Conservation (phyloP, 1,140 invertebrate genomes). For the Drosophila kohkoa region DNA sequence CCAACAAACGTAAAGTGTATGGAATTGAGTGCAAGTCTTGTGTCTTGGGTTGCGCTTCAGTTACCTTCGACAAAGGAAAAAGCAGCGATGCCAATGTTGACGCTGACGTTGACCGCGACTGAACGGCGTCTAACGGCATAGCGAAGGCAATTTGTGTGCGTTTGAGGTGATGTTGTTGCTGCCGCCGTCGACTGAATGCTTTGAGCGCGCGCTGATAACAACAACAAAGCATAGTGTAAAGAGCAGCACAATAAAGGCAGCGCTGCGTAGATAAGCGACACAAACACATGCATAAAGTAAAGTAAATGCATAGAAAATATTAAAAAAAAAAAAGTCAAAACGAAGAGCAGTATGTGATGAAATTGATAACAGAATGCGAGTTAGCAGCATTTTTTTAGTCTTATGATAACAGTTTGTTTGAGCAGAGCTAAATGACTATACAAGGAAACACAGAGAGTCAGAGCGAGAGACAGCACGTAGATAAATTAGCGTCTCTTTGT, state of each 20-base stretch:
- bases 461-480: not conserved
- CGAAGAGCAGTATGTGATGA: conserved; percentile 45
- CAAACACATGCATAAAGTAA: conserved; percentile 2
- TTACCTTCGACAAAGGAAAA: conserved; percentile 72
- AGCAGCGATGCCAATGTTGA: conserved; percentile 30
- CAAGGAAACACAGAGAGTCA: not conserved
- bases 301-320: conserved; percentile 34
- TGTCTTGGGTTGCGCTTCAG: conserved; percentile 68
- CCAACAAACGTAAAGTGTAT: conserved; percentile 29
- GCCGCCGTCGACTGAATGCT: conserved; percentile 24
- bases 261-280: conserved; percentile 65
- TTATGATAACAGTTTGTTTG: conserved; percentile 53
- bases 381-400: conserved; percentile 18
- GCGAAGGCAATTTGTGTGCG: conserved; percentile 25
- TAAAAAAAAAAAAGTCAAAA: conserved; percentile 41
- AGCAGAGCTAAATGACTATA: conserved; percentile 16
- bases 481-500: conserved; percentile 10
- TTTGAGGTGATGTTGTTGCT: conserved; percentile 15
- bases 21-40: conserved; percentile 43
- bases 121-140: conserved; percentile 30
- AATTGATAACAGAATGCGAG: conserved; percentile 50
- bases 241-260: conserved; percentile 62
- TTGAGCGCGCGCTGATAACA: conserved; percentile 55
- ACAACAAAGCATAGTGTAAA: conserved; percentile 39
- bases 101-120: conserved; percentile 30